Evolutionary conservation across 2,113 vertebrate genomes (phyloP), one percentile per base, ranked within the genome.

Genomic region (Mesoclemmys tuberculata): DNA sequence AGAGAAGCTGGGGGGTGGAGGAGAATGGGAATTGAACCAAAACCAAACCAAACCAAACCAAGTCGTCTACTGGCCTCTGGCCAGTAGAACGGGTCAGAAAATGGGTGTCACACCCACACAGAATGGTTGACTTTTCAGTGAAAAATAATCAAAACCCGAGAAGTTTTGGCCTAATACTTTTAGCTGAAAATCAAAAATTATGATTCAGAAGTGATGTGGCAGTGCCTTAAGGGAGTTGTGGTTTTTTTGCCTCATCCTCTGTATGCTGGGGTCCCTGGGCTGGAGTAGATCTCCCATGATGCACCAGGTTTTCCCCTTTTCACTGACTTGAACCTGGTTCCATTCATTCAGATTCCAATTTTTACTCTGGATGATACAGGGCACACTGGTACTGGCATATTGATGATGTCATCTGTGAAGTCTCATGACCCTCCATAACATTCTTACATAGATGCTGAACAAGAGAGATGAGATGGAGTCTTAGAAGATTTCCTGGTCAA

Each of bases 331-430:
- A 88, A 81, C 35, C 12, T 51, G 16, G 16, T 51, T 1, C 49
- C 82, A 95, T 94, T 88, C 26, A 90, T 84, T 49, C 91, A 46
- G 86, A 84, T 90, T 93, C 56, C 64, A 5, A n/a, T 92, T 95
- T 96, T 88, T 90, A 14, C 18, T 68, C 35, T 68, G 31, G 64
- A 68, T 18, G n/a, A 13, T 24, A 24, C 41, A 71, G 18, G 35
- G n/a, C 8, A 35, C 22, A 5, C 24, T 44, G 22, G 41, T 27
- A 75, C 46, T 44, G 71, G 22, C 6, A 13, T 44, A 75, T 46
- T 75, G 71, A 44, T 44, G 10, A 44, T 12, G 27, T 46, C 9
- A 75, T 14, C 71, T 75, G 38, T 44, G 71, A 75, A 44, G 24
- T 27, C 41, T 27, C 41, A 46, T 74, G 71, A 75, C 38, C 38